Base-by-base conservation (phyloP, 2,888 invertebrate species). In the Protonemura montana region DNA sequence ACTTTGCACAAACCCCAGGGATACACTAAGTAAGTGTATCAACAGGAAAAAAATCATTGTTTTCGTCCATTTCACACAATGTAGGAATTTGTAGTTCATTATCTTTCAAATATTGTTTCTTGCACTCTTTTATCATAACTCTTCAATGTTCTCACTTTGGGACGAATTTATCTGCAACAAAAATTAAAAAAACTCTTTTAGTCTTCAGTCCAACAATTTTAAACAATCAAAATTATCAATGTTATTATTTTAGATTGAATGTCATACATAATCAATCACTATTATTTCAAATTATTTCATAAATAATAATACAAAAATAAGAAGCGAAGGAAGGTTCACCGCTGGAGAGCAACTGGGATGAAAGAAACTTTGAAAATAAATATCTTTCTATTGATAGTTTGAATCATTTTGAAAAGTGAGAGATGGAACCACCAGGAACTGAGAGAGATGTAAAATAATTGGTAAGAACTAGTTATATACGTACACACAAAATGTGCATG, bases 131-230 rank as follows among this genome's bases (percentile, higher is more conserved):
- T 84, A 84, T 29, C 30, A 84, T 76, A 84, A 76, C 76, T 84
- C 84, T 76, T 84, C 76, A 28, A 27, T 84, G 30, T 84, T 84
- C 59, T 84, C 84, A 84, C 84, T 84, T 84, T 84, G 84, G 84
- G 84, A 84, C 84, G 84, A 76, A 84, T 84, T 84, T 25, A 84
- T 84, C 84, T 84, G 84, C 59, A 84, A 84, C 84, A 84, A 84
- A 84, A 59, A 59, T 59, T 59, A 84, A n/a, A 81, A 81, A 81
- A n/a, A 81, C 81, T 30, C 30, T 81, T 81, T 81, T 81, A 81
- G 78, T 78, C 7, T 78, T 28, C 10, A 7, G 27, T 78, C 13
- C 78, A 78, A 78, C 78, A 78, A 78, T 13, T 35, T 35, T 35
- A 78, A 25, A 78, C 27, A 78, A 26, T 25, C n/a, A n/a, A n/a